Evolutionary conservation across 2,888 invertebrate genomes (phyloP), one percentile per base, ranked within the genome.

Genomic region (Lochmaea capreae): DNA sequence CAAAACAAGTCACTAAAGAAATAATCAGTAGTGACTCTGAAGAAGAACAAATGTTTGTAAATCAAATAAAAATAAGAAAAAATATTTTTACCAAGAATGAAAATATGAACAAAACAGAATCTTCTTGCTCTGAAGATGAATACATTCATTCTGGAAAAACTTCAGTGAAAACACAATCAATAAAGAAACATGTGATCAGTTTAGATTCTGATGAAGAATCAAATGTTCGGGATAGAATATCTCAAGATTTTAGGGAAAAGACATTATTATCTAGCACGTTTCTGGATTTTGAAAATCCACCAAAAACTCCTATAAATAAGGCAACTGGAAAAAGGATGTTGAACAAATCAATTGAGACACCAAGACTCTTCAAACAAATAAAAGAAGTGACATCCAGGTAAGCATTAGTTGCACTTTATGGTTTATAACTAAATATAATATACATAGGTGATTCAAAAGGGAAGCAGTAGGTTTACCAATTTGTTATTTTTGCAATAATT

Each of bases 281-380:
- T 52, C 9, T 75, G 59, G 77, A 73, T 52, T 42, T 18, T 14
- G 42, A 61, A 54, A 16, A 6, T 11, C 3, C 18, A 46, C 6
- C 18, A 10, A 52, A 59, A 12, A 74, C 71, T 22, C 71, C 71
- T n/a, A 54, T 18, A 22, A 72, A 75, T 62, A 54, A 33, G 26
- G 54, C 43, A 14, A 61, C 73, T 22, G 71, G 73, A 12, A 77
- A 77, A 73, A 68, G 77, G 12, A 66, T 70, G 26, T 46, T 75
- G 2, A 77, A 77, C 39, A 75, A 62, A 61, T 75, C 77, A 11
- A 69, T 70, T 49, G 77, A 75, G 14, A 77, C 77, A 46, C 77
- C 77, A 16, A 75, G 75, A 18, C 69, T 59, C 16, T 54, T 74
- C n/a, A 74, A 74, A 59, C 74, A 74, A 54, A 61, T 54, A 16